phyloP scores from a whole-genome alignment of 2,113 vertebrate species.

The Epinephelus lanceolatus region DNA sequence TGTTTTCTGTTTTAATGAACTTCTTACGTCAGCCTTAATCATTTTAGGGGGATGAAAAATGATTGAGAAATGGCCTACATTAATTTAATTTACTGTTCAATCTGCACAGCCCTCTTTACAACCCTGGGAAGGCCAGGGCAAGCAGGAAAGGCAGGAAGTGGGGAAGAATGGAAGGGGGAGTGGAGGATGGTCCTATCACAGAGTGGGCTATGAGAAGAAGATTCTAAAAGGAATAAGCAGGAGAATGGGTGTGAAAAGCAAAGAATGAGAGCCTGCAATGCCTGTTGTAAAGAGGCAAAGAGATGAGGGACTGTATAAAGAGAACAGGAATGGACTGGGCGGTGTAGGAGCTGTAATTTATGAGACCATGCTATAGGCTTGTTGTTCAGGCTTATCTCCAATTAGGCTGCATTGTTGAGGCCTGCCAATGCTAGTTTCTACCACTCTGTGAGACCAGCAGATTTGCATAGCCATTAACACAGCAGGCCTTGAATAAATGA shows the following conservation, averaged over 20 bases:
- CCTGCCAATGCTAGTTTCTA: slow-evolving; percentile 78
- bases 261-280: background rate
- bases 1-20: slow-evolving; percentile 97
- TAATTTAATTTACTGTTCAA: slow-evolving; percentile 93
- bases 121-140: slow-evolving; percentile 66
- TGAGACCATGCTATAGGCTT: slow-evolving; percentile 72
- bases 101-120: slow-evolving; percentile 85
- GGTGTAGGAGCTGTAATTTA: slow-evolving; percentile 78
- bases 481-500: slow-evolving; percentile 79
- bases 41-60: slow-evolving; percentile 93
- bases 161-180: slow-evolving; percentile 5
- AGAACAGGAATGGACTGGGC: slow-evolving; percentile 22
- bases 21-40: slow-evolving; percentile 94
- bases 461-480: slow-evolving; percentile 82
- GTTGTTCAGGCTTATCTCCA: slow-evolving; percentile 86
- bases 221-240: slow-evolving; percentile 19
- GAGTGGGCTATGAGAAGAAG: slow-evolving; percentile 8
- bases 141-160: slow-evolving; percentile 31
- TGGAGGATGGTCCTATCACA: slow-evolving; percentile 29
- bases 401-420: slow-evolving; percentile 83
- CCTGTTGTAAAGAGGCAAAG: slow-evolving; percentile 31
- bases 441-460: slow-evolving; percentile 73
- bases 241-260: slow-evolving; percentile 12
- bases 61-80: slow-evolving; percentile 91
- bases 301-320: background rate